phyloP scores from a whole-genome alignment of 2,797 vertebrate species.

The Lithobates sylvaticus region DNA sequence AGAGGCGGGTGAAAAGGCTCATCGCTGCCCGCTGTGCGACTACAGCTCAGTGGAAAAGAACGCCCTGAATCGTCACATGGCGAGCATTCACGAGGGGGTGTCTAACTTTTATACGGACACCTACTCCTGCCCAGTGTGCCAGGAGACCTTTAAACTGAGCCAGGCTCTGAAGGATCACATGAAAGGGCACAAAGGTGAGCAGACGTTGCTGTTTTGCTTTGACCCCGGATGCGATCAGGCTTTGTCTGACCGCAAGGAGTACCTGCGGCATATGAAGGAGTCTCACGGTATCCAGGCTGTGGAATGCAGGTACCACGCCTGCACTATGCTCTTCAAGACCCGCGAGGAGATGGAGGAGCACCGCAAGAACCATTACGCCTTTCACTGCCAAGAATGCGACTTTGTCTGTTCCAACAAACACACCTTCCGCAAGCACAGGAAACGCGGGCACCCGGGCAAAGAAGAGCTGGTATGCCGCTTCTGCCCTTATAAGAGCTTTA shows the following conservation, averaged over 20 bases:
- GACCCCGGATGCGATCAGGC: slow-evolving; percentile 81
- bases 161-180: slow-evolving; percentile 91
- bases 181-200: slow-evolving; percentile 85
- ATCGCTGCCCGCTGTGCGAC: slow-evolving; percentile 88
- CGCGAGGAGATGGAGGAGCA: slow-evolving; percentile 88
- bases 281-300: slow-evolving; percentile 80
- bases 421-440: slow-evolving; percentile 88
- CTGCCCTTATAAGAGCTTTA: slow-evolving; percentile 89
- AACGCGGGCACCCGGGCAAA: slow-evolving; percentile 87
- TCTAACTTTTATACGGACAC: slow-evolving; percentile 73
- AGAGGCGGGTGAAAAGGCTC: slow-evolving; percentile 87
- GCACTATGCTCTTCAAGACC: slow-evolving; percentile 82
- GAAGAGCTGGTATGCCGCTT: slow-evolving; percentile 86
- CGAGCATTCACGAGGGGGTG: slow-evolving; percentile 85
- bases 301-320: slow-evolving; percentile 90
- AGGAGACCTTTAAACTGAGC: slow-evolving; percentile 86
- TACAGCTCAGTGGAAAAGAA: slow-evolving; percentile 93
- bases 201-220: slow-evolving; percentile 80
- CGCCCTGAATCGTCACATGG: slow-evolving; percentile 88
- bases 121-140: slow-evolving; percentile 88
- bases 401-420: slow-evolving; percentile 96
- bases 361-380: slow-evolving; percentile 89
- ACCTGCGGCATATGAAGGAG: slow-evolving; percentile 82
- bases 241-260: slow-evolving; percentile 79
- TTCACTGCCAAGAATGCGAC: slow-evolving; percentile 92